Percentiles rank a stretch among this genome's conserved stretches.
phyloP scores from a whole-genome alignment of 1,140 invertebrate genomes.

The Nomia melanderi region DNA sequence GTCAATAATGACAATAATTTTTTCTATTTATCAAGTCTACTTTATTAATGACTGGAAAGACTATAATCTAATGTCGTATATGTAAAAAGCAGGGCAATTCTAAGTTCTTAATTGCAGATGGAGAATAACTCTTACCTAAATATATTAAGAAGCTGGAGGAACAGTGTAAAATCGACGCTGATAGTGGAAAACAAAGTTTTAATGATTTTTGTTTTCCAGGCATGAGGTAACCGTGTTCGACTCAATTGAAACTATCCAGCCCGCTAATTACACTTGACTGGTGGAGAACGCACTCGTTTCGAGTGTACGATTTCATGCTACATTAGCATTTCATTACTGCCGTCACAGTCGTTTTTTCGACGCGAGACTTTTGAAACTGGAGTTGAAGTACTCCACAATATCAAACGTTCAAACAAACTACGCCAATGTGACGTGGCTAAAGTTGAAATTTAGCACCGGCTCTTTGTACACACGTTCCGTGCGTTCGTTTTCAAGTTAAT shows the following conservation, averaged over 20 bases:
- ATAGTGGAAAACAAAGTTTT: no score
- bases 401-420: not conserved
- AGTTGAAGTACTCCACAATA: not conserved
- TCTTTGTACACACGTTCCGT: not conserved
- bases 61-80: no score
- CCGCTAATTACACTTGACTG: constrained; percentile 5
- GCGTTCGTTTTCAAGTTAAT: not conserved
- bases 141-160: no score
- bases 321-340: constrained; percentile 1
- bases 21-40: no score
- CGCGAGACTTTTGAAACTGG: not conserved
- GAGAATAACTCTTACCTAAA: no score
- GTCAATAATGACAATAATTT: no score
- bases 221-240: not conserved
- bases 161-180: no score
- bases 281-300: not conserved
- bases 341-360: not conserved
- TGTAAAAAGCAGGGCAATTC: no score
- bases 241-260: not conserved
- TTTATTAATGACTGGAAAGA: no score
- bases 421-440: not conserved
- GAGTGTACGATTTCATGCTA: not conserved
- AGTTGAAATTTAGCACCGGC: not conserved
- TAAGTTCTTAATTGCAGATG: no score
- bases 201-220: constrained; percentile 10